Percentiles rank a stretch among this genome's conserved stretches.
phyloP scores from a whole-genome alignment of 2,797 vertebrate genomes.

The Loriculus beryllinus region DNA sequence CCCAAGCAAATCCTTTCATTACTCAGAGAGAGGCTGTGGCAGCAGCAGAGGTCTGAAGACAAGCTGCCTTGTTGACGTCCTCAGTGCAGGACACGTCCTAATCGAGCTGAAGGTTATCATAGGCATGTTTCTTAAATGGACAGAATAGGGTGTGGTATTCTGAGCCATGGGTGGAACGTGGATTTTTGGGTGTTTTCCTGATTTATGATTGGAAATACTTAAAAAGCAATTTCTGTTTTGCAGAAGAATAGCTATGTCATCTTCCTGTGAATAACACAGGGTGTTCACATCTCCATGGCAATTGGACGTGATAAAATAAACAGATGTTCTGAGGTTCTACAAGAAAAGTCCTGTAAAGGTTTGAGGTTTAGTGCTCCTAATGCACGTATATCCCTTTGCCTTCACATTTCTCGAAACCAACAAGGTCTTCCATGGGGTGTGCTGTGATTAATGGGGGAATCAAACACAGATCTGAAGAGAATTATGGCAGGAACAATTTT shows the following conservation, averaged over 20 bases:
- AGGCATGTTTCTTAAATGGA: neutral
- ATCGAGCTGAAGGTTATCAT: neutral
- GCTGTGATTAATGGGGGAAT: neutral
- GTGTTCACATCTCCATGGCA: conserved; percentile 63
- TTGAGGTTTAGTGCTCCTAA: neutral
- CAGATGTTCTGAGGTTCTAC: conserved; percentile 32
- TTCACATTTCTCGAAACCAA: neutral
- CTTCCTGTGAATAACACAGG: conserved; percentile 63
- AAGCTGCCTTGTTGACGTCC: neutral
- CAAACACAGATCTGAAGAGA: neutral
- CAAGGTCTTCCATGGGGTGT: neutral
- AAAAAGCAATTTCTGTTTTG: conserved; percentile 54
- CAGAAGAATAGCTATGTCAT: conserved; percentile 66
- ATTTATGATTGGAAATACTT: conserved; percentile 64
- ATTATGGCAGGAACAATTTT: neutral
- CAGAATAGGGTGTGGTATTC: conserved; percentile 33
- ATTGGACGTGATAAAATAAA: conserved; percentile 53
- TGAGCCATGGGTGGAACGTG: neutral
- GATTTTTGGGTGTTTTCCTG: conserved; percentile 53
- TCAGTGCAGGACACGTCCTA: neutral
- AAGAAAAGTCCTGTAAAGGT: neutral
- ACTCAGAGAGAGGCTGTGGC: neutral
- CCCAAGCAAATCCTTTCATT: neutral
- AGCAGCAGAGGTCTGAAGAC: neutral
- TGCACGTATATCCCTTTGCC: neutral